Evolutionary conservation across 2,797 vertebrate genomes (phyloP), one percentile per base, ranked within the genome.

Genomic region (Malurus splendens): DNA sequence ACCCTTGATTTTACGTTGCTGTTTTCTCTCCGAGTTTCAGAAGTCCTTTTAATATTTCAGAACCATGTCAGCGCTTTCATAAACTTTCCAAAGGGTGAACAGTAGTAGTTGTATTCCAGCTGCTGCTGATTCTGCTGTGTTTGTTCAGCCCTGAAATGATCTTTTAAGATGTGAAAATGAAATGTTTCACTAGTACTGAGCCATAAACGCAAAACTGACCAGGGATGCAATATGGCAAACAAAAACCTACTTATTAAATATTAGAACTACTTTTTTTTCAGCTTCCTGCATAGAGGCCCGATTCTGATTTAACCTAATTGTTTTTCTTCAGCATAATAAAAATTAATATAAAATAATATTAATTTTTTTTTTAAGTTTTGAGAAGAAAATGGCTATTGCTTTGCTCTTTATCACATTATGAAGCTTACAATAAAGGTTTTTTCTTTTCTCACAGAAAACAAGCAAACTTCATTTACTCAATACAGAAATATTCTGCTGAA

Each of bases 91-190:
- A 91, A 93, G 87, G 82, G 86, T 95, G 93, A 96, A 95, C 92
- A 94, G 94, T 93, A 90, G 92, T 94, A 91, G 90, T 19, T 90
- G 90, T 92, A 95, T 95, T 96, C 95, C 94, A 96, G 93, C 94
- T 96, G 95, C 64, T 92, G 86, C 94, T 92, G 93, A 95, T 94
- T 95, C 86, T 91, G 78, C 90, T 94, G 93, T 95, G 94, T 95
- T 95, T 96, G 94, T 94, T 96, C 95, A 96, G 92, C 90, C 95
- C 92, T 96, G 95, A 96, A 96, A 96, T 96, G 92, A 95, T 95
- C 92, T 95, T 95, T 94, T 93, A 95, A 95, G 93, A 96, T 93
- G 94, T 94, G 94, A 95, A 96, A 96, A 95, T 96, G 95, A 93
- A 94, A 94, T 93, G 90, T 94, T 94, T 93, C 92, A 90, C 86